Base-by-base conservation (phyloP, 2,113 vertebrate genomes). In the Carassius auratus region DNA sequence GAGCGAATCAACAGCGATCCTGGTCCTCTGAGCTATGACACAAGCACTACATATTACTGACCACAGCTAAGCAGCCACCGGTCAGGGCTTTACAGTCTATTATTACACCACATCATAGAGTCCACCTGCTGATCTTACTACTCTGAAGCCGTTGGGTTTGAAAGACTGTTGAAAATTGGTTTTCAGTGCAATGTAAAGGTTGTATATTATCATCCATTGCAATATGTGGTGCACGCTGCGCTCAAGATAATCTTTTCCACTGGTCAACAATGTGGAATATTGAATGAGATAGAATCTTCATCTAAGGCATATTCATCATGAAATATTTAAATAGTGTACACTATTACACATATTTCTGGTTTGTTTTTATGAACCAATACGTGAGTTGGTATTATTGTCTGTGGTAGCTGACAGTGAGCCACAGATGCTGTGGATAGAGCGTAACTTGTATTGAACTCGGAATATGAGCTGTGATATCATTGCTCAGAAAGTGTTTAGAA, bases 401-500 rank as follows among this genome's bases (percentile, higher is more conserved):
- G 59, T 64, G n/a, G 59, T 81, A 81, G 48, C 30, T 64, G 78
- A 30, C 42, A 66, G 62, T 26, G 12, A 50, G n/a, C 38, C 61
- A 62, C 78, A 66, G 21, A 81, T 81, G 79, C 61, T 68, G 21
- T 68, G 10, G n/a, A 15, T 19, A 50, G 62, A 81, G 14, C 45
- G 10, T 19, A 48, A 50, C 23, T 81, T 68, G 23, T 68, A 79
- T 45, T 62, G 36, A 79, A 62, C 6, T 4, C 36, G 1, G 62
- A 81, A 26, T 66, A 30, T 66, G 78, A 81, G 62, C 78, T 66
- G 62, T 50, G 79, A 26, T 68, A 33, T 64, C 77, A 48, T 81
- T 81, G 79, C 62, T 68, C 79, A 52, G 62, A 81, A 81, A 81
- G 23, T 50, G 79, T 81, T 81, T 33, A 81, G 79, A 81, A 68